These are phyloP conservation scores for Emydura subglobosa DNA, from an alignment of 2,113 vertebrate species.

Conservation along the genomic window DNA sequence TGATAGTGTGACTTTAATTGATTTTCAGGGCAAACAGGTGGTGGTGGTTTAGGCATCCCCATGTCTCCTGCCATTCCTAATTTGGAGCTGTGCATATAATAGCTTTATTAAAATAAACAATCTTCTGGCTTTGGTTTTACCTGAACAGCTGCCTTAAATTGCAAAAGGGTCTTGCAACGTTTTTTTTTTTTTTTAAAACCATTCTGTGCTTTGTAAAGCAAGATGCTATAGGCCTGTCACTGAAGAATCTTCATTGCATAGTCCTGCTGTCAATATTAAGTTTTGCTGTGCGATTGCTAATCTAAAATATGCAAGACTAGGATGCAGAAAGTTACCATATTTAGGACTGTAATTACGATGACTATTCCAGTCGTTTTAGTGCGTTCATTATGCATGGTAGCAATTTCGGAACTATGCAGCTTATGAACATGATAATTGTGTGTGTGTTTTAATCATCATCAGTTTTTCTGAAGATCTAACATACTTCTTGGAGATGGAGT, in stretches of 20 bases:
- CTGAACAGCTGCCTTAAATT: constrained; percentile 74
- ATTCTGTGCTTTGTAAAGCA: constrained; percentile 36
- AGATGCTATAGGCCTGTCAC: constrained; percentile 6
- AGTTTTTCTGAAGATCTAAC: not conserved
- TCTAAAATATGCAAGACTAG: constrained; percentile 5
- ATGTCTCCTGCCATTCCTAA: constrained; percentile 73
- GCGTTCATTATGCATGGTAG: constrained; percentile 12
- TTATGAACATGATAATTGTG: not conserved
- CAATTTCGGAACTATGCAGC: constrained; percentile 6
- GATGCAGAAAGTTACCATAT: not conserved
- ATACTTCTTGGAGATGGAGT: not conserved
- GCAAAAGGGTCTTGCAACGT: constrained; percentile 26
- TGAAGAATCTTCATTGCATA: constrained; percentile 44
- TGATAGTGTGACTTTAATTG: constrained; percentile 80
- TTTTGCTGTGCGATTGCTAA: constrained; percentile 9
- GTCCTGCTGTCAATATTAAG: not conserved
- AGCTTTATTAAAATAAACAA: constrained; percentile 81
- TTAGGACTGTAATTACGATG: constrained; percentile 31
- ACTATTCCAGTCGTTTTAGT: constrained; percentile 10
- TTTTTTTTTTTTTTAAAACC: not conserved
- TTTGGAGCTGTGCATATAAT: constrained; percentile 64
- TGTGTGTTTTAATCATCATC: not conserved
- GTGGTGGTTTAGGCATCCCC: constrained; percentile 72
- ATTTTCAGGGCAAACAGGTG: constrained; percentile 80
- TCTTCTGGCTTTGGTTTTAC: constrained; percentile 70